A percentile compares a stretch with the other conserved stretches of the same genome.
These are phyloP conservation scores for Allophyes oxyacanthae DNA, from an alignment of 2,888 invertebrate genomes.

Conservation along the genomic window DNA sequence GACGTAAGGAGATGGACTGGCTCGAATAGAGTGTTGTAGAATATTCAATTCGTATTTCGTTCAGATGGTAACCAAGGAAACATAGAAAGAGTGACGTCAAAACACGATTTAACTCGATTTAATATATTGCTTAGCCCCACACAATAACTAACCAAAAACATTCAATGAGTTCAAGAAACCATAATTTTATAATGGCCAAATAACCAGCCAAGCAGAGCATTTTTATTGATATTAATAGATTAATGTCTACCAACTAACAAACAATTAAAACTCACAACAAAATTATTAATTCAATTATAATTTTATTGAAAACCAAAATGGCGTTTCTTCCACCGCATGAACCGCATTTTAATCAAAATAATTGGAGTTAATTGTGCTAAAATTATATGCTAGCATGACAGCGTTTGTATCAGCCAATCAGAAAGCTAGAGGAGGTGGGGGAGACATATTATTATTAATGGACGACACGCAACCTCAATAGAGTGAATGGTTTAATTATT, in stretches of 20 bases:
- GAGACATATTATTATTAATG: conserved; percentile 13
- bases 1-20: no score
- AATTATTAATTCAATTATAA: conserved; percentile 26
- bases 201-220: no score
- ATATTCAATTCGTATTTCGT: no score
- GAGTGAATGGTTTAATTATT: conserved; percentile 52
- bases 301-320: conserved; percentile 34
- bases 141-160: no score
- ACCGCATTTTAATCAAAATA: conserved; percentile 54
- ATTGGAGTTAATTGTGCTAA: conserved; percentile 53
- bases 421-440: not conserved
- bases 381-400: conserved; percentile 51
- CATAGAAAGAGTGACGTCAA: no score
- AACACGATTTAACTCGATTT: no score
- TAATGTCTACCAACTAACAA: conserved; percentile 11
- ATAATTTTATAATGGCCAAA: conserved; percentile 11
- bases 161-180: not conserved
- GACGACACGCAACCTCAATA: conserved; percentile 47
- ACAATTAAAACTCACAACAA: conserved; percentile 13
- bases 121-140: no score
- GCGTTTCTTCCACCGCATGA: conserved; percentile 10
- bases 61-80: no score
- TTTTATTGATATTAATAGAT: no score
- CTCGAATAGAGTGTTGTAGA: no score
- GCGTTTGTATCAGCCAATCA: conserved; percentile 46